Conservation (phyloP, 1,140 invertebrate species). For the Asobara japonica region DNA sequence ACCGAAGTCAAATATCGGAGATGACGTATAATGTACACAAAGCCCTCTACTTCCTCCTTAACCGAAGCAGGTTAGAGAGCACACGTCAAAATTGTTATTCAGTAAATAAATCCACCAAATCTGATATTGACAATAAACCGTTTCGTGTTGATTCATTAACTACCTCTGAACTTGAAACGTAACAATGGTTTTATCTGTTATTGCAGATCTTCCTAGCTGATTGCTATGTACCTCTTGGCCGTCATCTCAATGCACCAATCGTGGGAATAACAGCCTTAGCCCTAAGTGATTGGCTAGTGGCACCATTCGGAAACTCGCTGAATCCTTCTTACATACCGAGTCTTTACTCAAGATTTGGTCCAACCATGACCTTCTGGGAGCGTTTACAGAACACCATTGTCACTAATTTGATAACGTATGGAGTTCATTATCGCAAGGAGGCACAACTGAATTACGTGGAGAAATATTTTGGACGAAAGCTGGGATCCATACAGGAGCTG, state of each 20-base stretch:
- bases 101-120: too few relatives aligned
- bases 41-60: too few relatives aligned
- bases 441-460: constrained; percentile 59
- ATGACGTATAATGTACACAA: too few relatives aligned
- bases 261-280: constrained; percentile 71
- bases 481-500: constrained; percentile 58
- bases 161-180: too few relatives aligned
- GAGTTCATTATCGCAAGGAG: constrained; percentile 33
- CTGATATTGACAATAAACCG: too few relatives aligned
- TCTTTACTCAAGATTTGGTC: constrained; percentile 68
- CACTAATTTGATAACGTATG: constrained; percentile 34
- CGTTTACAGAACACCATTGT: constrained; percentile 66
- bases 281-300: constrained; percentile 71
- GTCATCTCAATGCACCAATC: constrained; percentile 69
- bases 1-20: too few relatives aligned
- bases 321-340: constrained; percentile 71
- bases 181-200: not conserved
- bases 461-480: constrained; percentile 58
- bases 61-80: too few relatives aligned
- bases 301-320: constrained; percentile 70
- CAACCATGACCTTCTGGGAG: constrained; percentile 70
- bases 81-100: too few relatives aligned
- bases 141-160: too few relatives aligned
- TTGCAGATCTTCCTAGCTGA: not conserved
- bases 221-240: constrained; percentile 66